A percentile compares a stretch with the other conserved stretches of the same genome.
Conservation (phyloP, 1,140 invertebrate species). For the Nephotettix cincticeps region DNA sequence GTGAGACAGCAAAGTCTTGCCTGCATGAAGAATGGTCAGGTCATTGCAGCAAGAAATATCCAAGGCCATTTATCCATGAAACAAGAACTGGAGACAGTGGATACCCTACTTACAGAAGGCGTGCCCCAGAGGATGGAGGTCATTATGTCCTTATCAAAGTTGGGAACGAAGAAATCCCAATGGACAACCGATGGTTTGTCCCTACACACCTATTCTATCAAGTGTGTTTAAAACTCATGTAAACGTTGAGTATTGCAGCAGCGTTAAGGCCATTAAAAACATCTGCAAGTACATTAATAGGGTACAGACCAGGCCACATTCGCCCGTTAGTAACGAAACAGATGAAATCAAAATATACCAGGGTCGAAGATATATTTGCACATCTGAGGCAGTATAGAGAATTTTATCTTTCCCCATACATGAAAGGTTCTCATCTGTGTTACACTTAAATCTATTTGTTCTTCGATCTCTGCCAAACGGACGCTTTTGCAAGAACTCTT, state of each 20-base stretch:
- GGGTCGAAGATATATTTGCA: constrained; percentile 46
- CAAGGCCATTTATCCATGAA: constrained; percentile 33
- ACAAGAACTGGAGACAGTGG: constrained; percentile 37
- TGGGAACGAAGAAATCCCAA: not conserved
- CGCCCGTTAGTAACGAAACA: constrained; percentile 38
- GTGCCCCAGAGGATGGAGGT: constrained; percentile 34
- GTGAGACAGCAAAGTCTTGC: constrained; percentile 37
- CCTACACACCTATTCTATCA: constrained; percentile 27
- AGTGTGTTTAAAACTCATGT: constrained; percentile 30
- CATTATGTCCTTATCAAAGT: not conserved
- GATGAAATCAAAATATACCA: constrained; percentile 41
- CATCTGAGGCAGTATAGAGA: constrained; percentile 48
- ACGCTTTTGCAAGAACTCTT: not conserved
- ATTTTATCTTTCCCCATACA: constrained; percentile 42
- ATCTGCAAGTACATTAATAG: constrained; percentile 12
- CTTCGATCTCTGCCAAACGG: no score
- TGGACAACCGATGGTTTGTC: constrained; percentile 31
- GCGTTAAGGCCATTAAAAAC: no score
- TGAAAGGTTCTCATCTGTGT: not conserved
- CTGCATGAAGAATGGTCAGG: constrained; percentile 49
- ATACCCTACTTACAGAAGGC: constrained; percentile 30
- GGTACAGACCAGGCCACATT: constrained; percentile 48
- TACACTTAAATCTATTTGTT: not conserved
- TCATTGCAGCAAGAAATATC: constrained; percentile 42
- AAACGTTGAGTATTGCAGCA: constrained; percentile 11